Conservation (phyloP, 2,888 invertebrate species). For the Campaea margaritaria region DNA sequence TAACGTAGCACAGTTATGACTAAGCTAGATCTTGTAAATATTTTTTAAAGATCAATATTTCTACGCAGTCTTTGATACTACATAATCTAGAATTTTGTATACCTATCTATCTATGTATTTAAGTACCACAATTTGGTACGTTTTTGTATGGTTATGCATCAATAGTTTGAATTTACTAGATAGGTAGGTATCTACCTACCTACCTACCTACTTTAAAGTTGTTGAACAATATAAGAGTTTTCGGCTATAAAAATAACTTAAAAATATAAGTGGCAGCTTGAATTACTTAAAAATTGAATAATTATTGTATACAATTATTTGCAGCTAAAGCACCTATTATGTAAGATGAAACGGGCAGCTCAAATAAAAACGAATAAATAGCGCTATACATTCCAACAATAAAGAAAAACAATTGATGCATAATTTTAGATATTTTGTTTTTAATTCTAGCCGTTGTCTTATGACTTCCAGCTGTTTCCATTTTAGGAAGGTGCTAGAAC, state of each 20-base stretch:
- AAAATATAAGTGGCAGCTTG: background rate
- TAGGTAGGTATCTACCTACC: too few relatives aligned
- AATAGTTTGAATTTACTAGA: slow-evolving; percentile 12
- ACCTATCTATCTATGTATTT: slow-evolving; percentile 53
- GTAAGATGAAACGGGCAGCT: too few relatives aligned
- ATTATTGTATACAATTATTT: too few relatives aligned
- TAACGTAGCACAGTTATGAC: slow-evolving; percentile 65
- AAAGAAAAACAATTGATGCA: slow-evolving; percentile 27
- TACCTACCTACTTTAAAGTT: too few relatives aligned
- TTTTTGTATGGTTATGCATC: slow-evolving; percentile 32
- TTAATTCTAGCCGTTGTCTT: slow-evolving; percentile 33
- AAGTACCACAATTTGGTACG: slow-evolving; percentile 24
- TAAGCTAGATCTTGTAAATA: slow-evolving; percentile 81
- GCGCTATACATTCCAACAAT: slow-evolving; percentile 2
- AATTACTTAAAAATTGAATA: background rate
- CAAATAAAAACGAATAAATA: too few relatives aligned
- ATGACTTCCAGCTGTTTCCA: slow-evolving; percentile 35
- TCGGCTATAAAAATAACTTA: too few relatives aligned
- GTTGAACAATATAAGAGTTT: too few relatives aligned
- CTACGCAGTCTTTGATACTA: slow-evolving; percentile 77
- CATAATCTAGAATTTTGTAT: slow-evolving; percentile 75
- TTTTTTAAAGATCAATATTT: slow-evolving; percentile 74
- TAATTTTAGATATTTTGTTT: slow-evolving; percentile 28
- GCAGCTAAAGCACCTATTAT: too few relatives aligned
- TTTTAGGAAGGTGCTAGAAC: slow-evolving; percentile 71